Evolutionary conservation across 2,113 vertebrate species (phyloP).

Genomic region (Fregetta grallaria): DNA sequence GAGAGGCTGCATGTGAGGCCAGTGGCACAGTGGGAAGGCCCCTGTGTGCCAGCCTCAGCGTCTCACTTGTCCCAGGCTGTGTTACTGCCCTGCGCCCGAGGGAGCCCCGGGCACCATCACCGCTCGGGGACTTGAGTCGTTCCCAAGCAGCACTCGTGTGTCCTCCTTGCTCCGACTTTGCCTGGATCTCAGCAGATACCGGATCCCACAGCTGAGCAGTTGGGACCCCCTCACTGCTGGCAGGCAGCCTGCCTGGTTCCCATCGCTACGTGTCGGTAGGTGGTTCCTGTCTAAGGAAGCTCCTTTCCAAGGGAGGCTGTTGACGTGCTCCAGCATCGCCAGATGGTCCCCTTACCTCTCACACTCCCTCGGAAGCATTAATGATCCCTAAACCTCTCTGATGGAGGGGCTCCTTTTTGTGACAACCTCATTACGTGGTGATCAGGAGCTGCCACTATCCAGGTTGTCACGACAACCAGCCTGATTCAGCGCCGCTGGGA

Average conservation of each 20-base stretch:
- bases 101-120: background rate
- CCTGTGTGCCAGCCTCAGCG: background rate
- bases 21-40: background rate
- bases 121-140: background rate
- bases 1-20: background rate
- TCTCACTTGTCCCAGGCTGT: background rate
- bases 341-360: conserved; percentile 28
- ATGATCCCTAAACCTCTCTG: conserved; percentile 33
- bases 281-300: conserved; percentile 23
- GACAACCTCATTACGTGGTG: conserved; percentile 79
- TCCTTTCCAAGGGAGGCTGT: conserved; percentile 13
- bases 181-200: background rate
- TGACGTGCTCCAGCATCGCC: background rate
- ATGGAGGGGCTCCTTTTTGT: conserved; percentile 64
- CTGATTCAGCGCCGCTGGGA: conserved; percentile 83
- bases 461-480: conserved; percentile 93
- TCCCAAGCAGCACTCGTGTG: background rate
- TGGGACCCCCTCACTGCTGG: background rate
- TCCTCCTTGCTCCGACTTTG: background rate
- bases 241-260: conserved; percentile 29
- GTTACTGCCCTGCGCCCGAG: background rate
- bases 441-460: conserved; percentile 79
- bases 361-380: conserved; percentile 22
- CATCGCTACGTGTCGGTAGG: background rate
- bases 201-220: background rate